Conservation (phyloP, 92 coral and sea anemone species). For the Micromussa lordhowensis region DNA sequence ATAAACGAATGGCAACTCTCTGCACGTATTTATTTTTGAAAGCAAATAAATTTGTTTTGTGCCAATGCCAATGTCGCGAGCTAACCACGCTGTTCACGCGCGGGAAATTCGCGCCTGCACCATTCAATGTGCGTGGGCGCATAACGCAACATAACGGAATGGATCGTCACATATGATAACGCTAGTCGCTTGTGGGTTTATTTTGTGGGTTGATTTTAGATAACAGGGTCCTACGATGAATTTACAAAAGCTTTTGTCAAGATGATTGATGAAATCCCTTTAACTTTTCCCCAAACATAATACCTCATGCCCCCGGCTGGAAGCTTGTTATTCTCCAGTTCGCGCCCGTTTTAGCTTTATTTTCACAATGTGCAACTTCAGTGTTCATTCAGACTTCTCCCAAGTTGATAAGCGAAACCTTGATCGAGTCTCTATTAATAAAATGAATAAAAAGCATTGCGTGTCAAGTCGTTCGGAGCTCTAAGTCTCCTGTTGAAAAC, state of each 20-base stretch:
- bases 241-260: background rate
- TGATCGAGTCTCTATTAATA: too few relatives aligned
- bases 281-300: background rate
- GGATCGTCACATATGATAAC: background rate
- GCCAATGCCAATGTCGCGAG: conserved; percentile 43
- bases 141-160: background rate
- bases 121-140: background rate
- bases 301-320: background rate
- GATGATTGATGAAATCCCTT: background rate
- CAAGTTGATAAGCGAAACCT: background rate
- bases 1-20: background rate
- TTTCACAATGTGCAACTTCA: background rate
- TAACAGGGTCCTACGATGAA: background rate
- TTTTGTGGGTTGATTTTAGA: background rate
- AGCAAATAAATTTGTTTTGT: conserved; percentile 7
- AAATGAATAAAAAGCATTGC: background rate
- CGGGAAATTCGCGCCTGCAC: background rate
- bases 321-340: background rate
- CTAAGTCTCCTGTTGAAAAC: background rate
- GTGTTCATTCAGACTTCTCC: background rate
- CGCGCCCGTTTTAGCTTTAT: background rate
- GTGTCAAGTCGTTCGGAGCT: background rate
- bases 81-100: conserved; percentile 19
- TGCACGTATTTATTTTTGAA: background rate
- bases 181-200: background rate